Conservation (phyloP, 2,113 vertebrate genomes). For the Myrmophylax atrothorax region DNA sequence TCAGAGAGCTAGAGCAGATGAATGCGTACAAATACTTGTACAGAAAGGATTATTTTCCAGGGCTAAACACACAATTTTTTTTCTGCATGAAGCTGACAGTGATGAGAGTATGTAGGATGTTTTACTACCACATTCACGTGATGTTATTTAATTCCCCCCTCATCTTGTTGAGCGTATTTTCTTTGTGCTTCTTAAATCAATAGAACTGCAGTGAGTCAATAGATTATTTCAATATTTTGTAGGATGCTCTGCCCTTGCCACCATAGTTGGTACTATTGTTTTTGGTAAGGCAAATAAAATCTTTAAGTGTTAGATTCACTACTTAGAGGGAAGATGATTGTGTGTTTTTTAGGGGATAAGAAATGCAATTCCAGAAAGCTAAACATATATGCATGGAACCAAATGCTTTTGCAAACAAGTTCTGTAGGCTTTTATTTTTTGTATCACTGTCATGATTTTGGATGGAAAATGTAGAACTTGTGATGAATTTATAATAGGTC, state of each 20-base stretch:
- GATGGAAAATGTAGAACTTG: conserved; percentile 26
- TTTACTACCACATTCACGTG: conserved; percentile 39
- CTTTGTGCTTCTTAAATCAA: conserved; percentile 55
- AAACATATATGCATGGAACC: background rate
- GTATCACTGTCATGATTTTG: conserved; percentile 46
- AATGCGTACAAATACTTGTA: background rate
- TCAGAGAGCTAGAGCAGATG: conserved; percentile 28
- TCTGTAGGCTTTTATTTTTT: background rate
- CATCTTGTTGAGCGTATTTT: conserved; percentile 47
- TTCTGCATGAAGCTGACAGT: conserved; percentile 4
- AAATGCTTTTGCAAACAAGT: conserved; percentile 20
- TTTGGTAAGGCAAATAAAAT: background rate
- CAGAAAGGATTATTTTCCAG: background rate
- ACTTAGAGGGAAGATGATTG: background rate
- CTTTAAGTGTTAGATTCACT: background rate
- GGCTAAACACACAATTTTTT: conserved; percentile 25
- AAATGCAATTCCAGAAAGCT: background rate
- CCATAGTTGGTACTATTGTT: background rate
- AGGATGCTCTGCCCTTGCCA: background rate
- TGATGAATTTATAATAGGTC: conserved; percentile 14
- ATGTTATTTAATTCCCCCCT: background rate
- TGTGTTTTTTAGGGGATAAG: background rate
- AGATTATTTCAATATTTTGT: conserved; percentile 46
- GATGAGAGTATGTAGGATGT: conserved; percentile 1
- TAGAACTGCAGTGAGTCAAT: conserved; percentile 13